These are phyloP conservation scores for Megaceryle alcyon DNA, from an alignment of 2,797 vertebrate species.

Conservation along the genomic window DNA sequence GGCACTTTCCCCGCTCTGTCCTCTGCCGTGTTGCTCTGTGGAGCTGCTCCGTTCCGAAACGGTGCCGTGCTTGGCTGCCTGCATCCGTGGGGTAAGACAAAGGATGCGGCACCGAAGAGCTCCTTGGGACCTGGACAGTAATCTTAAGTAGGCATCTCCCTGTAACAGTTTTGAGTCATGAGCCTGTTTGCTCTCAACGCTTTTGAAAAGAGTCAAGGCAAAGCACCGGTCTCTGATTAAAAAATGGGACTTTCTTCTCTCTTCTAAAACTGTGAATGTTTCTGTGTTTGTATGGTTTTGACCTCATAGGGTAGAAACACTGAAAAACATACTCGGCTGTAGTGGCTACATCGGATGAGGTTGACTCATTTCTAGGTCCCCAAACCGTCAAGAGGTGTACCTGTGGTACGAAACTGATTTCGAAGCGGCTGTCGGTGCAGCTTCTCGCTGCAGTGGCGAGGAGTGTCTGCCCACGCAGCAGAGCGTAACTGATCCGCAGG, in stretches of 20 bases:
- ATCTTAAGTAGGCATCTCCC: background rate
- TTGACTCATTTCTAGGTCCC: background rate
- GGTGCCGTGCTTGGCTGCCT: background rate
- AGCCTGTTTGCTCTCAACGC: background rate
- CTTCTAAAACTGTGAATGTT: background rate
- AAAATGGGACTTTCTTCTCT: background rate
- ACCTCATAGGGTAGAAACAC: background rate
- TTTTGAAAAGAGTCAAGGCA: background rate
- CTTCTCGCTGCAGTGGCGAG: background rate
- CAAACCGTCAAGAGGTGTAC: background rate
- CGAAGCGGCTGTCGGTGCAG: background rate
- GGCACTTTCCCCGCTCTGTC: accelerated
- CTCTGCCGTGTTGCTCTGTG: no score
- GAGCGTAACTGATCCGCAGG: background rate
- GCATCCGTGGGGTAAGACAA: accelerated
- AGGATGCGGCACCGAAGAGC: background rate
- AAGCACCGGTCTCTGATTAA: background rate
- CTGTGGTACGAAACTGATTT: background rate
- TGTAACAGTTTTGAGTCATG: background rate
- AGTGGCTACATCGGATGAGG: background rate
- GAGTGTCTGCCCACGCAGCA: accelerated
- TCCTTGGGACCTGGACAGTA: accelerated
- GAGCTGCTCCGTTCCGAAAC: accelerated
- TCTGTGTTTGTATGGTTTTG: background rate
- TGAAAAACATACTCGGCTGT: background rate